Base-by-base conservation (phyloP, 2,888 invertebrate species). In the Megalurothrips usitatus region DNA sequence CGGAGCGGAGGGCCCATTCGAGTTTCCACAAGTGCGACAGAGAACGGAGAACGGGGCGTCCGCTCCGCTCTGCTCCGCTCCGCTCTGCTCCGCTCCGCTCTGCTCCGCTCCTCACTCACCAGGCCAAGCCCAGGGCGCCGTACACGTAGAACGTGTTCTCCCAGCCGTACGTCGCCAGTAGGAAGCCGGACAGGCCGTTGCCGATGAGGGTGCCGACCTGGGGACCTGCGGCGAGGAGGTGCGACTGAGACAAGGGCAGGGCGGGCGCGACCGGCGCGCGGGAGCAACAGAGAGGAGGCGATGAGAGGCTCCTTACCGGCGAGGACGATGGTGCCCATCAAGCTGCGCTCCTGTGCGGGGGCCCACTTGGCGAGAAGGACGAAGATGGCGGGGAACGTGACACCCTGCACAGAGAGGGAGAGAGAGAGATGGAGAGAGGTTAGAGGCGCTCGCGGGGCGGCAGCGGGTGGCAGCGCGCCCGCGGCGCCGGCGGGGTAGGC, bases 71-170 rank as follows among this genome's bases (percentile, higher is more conserved):
- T n/a, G n/a, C n/a, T n/a, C n/a, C n/a, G n/a, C n/a, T n/a, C n/a
- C n/a, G n/a, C n/a, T n/a, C n/a, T n/a, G n/a, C n/a, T n/a, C n/a
- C n/a, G n/a, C n/a, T n/a, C n/a, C n/a, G n/a, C n/a, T n/a, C n/a
- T n/a, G n/a, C n/a, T n/a, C n/a, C n/a, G n/a, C 6, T 52, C 52
- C 3, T 58, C 26, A 26, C 68, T 84, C 89, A 90, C 90, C 90
- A 91, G 80, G 90, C 83, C 0, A 90, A 84, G 12, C 90, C 90
- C 2, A 90, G 84, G 0, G 86, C 87, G 11, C 91, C 91, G 84
- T 91, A 91, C 8, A 90, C 86, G 83, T 91, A 91, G 84, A 91
- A 91, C 0, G 91, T 90, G 81, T 89, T 87, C 0, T 89, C 89
- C 91, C 91, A 91, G 83, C 89, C 89, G 0, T 82, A 88, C n/a